A percentile compares a stretch with the other conserved stretches of the same genome.
phyloP scores from a whole-genome alignment of 2,113 vertebrate species.

The Zonotrichia leucophrys region DNA sequence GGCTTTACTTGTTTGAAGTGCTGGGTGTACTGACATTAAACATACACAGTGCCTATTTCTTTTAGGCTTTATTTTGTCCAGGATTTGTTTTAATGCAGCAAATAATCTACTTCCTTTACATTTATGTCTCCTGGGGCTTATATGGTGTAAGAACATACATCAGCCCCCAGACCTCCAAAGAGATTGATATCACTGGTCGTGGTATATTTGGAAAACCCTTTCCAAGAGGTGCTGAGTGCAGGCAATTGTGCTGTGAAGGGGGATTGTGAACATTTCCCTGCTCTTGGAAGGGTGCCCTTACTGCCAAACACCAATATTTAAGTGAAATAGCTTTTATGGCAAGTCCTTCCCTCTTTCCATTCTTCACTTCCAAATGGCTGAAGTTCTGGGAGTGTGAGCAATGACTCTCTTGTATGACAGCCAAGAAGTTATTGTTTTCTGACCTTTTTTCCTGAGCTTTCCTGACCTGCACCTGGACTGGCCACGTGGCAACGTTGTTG shows the following conservation, averaged over 20 bases:
- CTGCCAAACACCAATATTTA: not conserved
- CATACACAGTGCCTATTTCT: not conserved
- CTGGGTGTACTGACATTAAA: not conserved
- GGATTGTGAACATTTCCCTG: not conserved
- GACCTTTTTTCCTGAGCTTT: not conserved
- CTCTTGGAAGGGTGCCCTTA: not conserved
- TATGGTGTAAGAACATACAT: not conserved
- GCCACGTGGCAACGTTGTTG: not conserved
- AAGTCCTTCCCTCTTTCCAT: not conserved
- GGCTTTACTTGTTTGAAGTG: not conserved
- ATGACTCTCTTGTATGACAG: not conserved
- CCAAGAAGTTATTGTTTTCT: not conserved
- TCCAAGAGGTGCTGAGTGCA: not conserved
- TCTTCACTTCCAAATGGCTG: not conserved
- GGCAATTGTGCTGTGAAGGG: not conserved
- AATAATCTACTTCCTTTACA: not conserved
- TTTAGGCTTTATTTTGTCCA: not conserved
- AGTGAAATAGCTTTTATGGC: not conserved
- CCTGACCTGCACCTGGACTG: not conserved
- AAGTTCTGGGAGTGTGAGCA: not conserved
- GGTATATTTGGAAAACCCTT: not conserved
- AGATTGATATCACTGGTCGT: fast-evolving
- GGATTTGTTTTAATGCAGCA: not conserved
- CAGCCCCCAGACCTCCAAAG: not conserved
- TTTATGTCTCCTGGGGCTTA: not conserved